These are phyloP conservation scores for Nothoprocta perdicaria DNA, from an alignment of 2,113 vertebrate species.

Conservation along the genomic window DNA sequence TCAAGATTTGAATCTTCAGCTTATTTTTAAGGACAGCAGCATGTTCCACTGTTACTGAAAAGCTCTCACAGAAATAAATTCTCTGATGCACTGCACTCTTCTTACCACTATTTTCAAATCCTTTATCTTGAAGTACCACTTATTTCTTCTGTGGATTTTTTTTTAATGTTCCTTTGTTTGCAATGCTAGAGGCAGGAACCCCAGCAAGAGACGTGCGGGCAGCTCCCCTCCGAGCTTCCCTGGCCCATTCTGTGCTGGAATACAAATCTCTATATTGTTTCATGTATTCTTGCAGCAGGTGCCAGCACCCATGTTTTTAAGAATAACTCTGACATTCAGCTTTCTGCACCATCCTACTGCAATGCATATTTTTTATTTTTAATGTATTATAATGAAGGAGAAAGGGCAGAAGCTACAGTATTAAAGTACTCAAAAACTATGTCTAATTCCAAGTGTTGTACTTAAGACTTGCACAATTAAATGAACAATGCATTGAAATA, in stretches of 20 bases:
- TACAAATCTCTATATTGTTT: neutral
- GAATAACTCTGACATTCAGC: neutral
- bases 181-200: neutral
- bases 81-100: neutral
- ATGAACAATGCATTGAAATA: neutral
- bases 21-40: neutral
- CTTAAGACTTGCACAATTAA: neutral
- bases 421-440: neutral
- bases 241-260: neutral
- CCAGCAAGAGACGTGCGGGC: neutral
- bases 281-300: neutral
- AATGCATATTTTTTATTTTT: neutral
- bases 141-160: neutral
- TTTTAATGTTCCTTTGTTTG: neutral
- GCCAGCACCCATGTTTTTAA: neutral
- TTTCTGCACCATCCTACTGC: neutral
- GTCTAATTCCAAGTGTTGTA: neutral
- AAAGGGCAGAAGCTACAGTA: neutral
- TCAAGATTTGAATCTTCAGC: neutral
- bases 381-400: neutral
- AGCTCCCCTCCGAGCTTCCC: neutral
- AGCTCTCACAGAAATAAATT: neutral
- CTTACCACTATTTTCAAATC: neutral
- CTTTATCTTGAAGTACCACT: neutral
- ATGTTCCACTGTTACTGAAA: neutral